Evolutionary conservation across 2,888 invertebrate genomes (phyloP), one percentile per base, ranked within the genome.

Genomic region (Chironomus tentans): DNA sequence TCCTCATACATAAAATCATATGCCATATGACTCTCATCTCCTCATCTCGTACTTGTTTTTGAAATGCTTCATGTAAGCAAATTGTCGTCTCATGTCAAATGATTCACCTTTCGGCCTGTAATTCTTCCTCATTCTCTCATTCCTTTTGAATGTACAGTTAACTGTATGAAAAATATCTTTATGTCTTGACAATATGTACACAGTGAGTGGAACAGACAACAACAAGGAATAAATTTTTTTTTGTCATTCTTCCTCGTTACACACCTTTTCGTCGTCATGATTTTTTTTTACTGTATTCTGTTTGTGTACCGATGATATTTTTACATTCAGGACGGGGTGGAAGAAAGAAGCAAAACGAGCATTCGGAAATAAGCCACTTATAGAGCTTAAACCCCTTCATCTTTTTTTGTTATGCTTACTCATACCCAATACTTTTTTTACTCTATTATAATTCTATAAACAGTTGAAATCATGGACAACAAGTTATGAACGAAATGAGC

Each of bases 11-110:
- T 56, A 56, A 22, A 21, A 21, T 65, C 65, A 65, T 24, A 38
- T 38, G 38, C 38, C 38, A 38, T 38, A 38, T 38, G 38, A 38
- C 38, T 38, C 38, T 38, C 38, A 38, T 38, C 38, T 38, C 38
- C n/a, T 56, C 7, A 0, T 13, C 15, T 18, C 3, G n/a, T 7
- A 1, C 3, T n/a, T 18, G n/a, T 6, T 65, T 65, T 7, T 24
- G 21, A 13, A 24, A 22, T 65, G 22, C 21, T 24, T 65, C 1
- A 65, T 21, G 65, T 24, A 21, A 24, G 21, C 65, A 65, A 65
- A 65, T 12, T 73, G 72, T 73, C 72, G 62, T 73, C 62, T 73
- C 62, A 38, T 73, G 72, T 73, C 72, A 73, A 62, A 56, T 28
- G 21, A 65, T 48, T 13, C 65, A 65, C 56, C 56, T 56, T 56